Base-by-base conservation (phyloP, 2,797 vertebrate species). In the Enteromius treurensis region DNA sequence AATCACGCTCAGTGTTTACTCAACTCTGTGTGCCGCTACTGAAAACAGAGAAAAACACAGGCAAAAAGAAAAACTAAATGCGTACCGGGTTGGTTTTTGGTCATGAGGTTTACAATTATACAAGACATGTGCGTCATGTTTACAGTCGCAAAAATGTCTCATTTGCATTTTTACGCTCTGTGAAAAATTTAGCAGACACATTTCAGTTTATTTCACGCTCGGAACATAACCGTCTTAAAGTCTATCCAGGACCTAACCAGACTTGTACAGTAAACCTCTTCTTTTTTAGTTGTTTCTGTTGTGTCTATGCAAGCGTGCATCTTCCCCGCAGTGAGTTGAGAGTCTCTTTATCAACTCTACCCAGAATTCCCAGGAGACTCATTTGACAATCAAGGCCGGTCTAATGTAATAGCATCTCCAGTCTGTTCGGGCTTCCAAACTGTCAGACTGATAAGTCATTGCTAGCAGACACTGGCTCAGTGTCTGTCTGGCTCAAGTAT, bases 131-230 rank as follows among this genome's bases (percentile, higher is more conserved):
- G 45, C 6, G 9, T 26, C 8, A 55, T 64, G 75, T 68, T 51
- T 65, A 81, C 55, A 75, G 42, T 34, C 1, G 3, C 26, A 26
- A 77, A 71, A 73, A 62, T 53, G 67, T 73, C 75, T 82, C 19
- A 82, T 64, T 79, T 65, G 49, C 80, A 74, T 67, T 55, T 82
- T 64, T 70, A 76, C 1, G 42, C 42, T 47, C 73, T 47, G 51
- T 32, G 23, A 26, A 14, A 77, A 53, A 45, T 47, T 34, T 67
- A 23, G 29, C 40, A n/a, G 49, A 70, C 74, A 65, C 11, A 51
- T 23, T 65, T 14, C 64, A 81, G 65, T 74, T 65, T 60, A 81
- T 85, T 85, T 85, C 65, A 85, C 9, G 9, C 53, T 70, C 15
- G 17, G 23, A 58, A 81, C 76, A 70, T 62, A 85, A 69, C 64